Evolutionary conservation across 2,797 vertebrate genomes (phyloP).

Genomic region (Loris lydekkerianus): DNA sequence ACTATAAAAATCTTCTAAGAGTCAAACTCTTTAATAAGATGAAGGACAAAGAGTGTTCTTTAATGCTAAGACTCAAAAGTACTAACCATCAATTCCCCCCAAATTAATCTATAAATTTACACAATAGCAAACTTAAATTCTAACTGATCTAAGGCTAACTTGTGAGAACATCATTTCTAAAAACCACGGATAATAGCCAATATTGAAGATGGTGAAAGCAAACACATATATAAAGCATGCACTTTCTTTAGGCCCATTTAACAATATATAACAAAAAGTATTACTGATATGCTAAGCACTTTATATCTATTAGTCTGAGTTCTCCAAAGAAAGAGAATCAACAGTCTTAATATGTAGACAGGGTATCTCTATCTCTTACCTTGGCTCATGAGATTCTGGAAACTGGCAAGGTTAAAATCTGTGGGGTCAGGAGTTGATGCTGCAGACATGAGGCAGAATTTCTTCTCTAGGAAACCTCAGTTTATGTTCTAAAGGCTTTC

Average conservation of each 20-base stretch:
- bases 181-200: neutral
- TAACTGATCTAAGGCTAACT: neutral
- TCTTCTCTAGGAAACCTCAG: neutral
- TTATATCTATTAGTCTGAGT: neutral
- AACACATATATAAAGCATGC: neutral
- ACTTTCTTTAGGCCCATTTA: neutral
- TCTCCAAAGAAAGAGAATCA: neutral
- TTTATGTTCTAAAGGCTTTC: neutral
- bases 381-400: neutral
- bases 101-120: neutral
- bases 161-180: neutral
- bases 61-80: neutral
- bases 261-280: neutral
- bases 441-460: neutral
- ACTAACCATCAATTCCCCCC: neutral
- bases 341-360: neutral
- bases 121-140: neutral
- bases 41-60: neutral
- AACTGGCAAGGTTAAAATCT: neutral
- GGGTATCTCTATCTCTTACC: neutral
- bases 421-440: neutral
- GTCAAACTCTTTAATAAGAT: neutral
- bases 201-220: neutral
- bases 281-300: neutral
- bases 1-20: neutral